A percentile compares a stretch with the other conserved stretches of the same genome.
These are phyloP conservation scores for Sphecodes monilicornis DNA, from an alignment of 2,888 invertebrate genomes.

Conservation along the genomic window DNA sequence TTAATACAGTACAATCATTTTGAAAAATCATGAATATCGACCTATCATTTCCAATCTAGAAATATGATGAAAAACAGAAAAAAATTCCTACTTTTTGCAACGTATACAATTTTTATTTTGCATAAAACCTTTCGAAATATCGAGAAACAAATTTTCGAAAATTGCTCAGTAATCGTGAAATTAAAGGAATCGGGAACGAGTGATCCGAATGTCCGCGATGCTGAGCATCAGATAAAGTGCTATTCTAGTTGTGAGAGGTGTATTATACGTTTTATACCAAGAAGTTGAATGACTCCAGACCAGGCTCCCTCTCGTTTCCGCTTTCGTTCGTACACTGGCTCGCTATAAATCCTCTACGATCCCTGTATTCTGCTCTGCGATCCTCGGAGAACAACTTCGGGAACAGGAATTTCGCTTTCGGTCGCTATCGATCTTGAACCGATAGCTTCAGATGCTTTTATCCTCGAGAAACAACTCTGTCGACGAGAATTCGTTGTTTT, in stretches of 20 bases:
- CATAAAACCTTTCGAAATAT: no score
- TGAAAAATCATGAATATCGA: no score
- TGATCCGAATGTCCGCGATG: no score
- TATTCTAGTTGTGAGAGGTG: not conserved
- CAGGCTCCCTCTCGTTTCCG: not conserved
- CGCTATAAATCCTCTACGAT: not conserved
- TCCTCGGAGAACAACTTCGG: not conserved
- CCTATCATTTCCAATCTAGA: no score
- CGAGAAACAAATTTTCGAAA: no score
- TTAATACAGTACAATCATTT: no score
- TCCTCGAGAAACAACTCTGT: not conserved
- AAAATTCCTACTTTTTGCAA: no score
- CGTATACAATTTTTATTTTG: no score
- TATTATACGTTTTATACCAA: not conserved
- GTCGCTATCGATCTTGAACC: not conserved
- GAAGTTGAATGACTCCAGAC: not conserved
- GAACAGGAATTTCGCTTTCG: not conserved
- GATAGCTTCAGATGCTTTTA: not conserved
- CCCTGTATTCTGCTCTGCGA: not conserved
- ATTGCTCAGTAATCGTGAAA: no score
- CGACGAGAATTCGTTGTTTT: not conserved
- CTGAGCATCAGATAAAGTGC: not conserved
- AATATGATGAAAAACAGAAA: no score
- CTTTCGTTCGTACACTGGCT: not conserved
- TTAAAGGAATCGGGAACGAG: no score